These are phyloP conservation scores for Fundulus diaphanus DNA, from an alignment of 2,797 vertebrate species.

Conservation along the genomic window DNA sequence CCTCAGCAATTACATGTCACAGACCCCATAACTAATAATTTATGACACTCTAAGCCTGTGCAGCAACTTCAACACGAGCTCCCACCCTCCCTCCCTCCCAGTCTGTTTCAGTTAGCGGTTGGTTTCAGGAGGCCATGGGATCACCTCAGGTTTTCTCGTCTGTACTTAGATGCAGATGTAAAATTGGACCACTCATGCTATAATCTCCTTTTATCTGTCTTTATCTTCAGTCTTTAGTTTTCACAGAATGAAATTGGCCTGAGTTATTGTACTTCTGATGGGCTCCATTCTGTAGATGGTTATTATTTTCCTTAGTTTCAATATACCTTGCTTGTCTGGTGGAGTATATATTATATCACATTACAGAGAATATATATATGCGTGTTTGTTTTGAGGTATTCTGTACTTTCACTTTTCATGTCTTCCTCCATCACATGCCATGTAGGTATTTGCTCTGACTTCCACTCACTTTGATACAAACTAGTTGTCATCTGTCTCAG, in stretches of 20 bases:
- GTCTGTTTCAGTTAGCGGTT: background rate
- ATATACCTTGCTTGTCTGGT: conserved; percentile 20
- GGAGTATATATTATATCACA: background rate
- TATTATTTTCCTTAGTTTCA: conserved; percentile 9
- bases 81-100: conserved; percentile 2
- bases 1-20: conserved; percentile 1
- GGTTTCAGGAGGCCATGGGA: conserved; percentile 25
- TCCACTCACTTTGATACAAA: background rate
- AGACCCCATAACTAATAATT: conserved; percentile 13
- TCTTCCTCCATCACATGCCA: no score
- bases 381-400: no score
- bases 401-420: no score
- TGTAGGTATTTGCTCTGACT: conserved; percentile 3
- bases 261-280: conserved; percentile 1
- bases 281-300: background rate
- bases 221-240: conserved; percentile 9
- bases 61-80: conserved; percentile 8
- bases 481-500: conserved; percentile 3
- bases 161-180: conserved; percentile 35
- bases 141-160: conserved; percentile 31
- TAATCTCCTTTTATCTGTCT: conserved; percentile 13
- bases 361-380: background rate
- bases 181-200: conserved; percentile 14
- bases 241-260: background rate
- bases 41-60: conserved; percentile 18